phyloP scores from a whole-genome alignment of 2,797 vertebrate genomes.

The Artibeus jamaicensis region DNA sequence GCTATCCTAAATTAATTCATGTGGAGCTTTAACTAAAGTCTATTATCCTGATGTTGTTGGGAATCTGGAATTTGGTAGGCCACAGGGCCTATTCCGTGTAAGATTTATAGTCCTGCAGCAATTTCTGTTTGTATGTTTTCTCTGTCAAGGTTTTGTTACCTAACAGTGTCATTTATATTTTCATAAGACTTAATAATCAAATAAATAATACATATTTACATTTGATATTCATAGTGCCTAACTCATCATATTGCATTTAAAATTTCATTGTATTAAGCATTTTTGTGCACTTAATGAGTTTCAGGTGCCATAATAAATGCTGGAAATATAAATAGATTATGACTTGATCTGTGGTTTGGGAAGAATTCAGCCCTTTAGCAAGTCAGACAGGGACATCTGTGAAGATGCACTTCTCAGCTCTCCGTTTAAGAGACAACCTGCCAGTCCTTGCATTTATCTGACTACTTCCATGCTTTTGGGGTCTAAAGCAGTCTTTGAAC shows the following conservation, averaged over 20 bases:
- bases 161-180: background rate
- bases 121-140: background rate
- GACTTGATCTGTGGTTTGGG: background rate
- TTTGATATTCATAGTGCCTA: background rate
- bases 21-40: background rate
- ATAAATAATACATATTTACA: background rate
- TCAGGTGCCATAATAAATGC: background rate
- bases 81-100: background rate
- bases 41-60: conserved; percentile 13
- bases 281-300: background rate
- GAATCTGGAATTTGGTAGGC: conserved; percentile 21
- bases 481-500: background rate
- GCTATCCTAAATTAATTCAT: conserved; percentile 40
- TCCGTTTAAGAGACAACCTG: background rate
- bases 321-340: background rate
- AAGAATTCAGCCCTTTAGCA: background rate
- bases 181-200: background rate
- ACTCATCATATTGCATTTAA: background rate
- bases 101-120: background rate
- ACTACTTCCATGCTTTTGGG: background rate
- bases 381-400: background rate
- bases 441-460: background rate
- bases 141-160: background rate
- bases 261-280: background rate
- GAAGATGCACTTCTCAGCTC: background rate